Base-by-base conservation (phyloP, 1,140 invertebrate species). In the Orius laevigatus region DNA sequence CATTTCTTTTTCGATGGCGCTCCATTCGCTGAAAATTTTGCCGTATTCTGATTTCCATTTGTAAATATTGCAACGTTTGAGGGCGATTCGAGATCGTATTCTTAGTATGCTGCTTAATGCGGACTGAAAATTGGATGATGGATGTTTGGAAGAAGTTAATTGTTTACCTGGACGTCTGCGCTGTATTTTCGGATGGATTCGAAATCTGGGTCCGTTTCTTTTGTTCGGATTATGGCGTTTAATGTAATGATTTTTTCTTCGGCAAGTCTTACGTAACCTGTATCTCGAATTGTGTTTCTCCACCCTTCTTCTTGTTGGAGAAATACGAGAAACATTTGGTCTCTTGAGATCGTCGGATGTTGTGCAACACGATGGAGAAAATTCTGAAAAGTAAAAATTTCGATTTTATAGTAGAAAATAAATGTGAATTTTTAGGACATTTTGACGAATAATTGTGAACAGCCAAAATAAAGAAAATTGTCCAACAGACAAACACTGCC, bases 11-110 rank as follows among this genome's bases (percentile, higher is more conserved):
- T 89, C 84, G 50, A 83, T 77, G 15, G 76, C 81, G 66, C 82
- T 85, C 82, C 83, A 87, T 65, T 89, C 84, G 57, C 81, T 84
- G 55, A 86, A 86, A 19, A 87, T 70, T 48, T 82, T 72, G 2
- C 83, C 82, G 61, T 87, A 87, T 64, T 84, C 82, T 1, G 74
- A 74, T 62, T 87, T 83, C 31, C 86, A 64, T 62, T 86, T 86
- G 58, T 84, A 81, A n/a, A 87, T 67, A 33, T 73, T 78, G 63
- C 81, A 84, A 51, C 81, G 71, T 57, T 78, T 79, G 59, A 84
- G 81, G 57, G 77, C 80, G 53, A 84, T 72, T 57, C 74, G 71
- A 32, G 78, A 74, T 47, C 78, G 72, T 53, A 68, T 65, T 46
- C 72, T 59, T 32, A 71, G 54, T 12, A 70, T 58, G 60, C 69